Conservation (phyloP, 2,797 vertebrate species). For the Labeo calbasu region DNA sequence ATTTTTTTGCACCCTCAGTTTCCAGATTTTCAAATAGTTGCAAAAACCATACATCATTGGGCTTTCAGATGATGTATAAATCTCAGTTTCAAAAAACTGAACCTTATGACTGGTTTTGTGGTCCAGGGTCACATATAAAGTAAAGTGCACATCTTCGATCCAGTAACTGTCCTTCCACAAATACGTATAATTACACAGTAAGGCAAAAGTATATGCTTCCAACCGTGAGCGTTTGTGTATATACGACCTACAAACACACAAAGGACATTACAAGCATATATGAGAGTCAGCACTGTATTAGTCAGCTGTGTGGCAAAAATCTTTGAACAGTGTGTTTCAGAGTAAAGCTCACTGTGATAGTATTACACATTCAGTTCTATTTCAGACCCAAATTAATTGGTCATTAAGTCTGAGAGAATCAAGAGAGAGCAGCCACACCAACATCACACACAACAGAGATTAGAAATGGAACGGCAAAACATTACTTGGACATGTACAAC, state of each 20-base stretch:
- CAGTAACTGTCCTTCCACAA: neutral
- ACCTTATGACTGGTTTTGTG: no score
- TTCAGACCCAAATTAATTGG: slow-evolving; percentile 61
- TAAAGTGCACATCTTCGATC: no score
- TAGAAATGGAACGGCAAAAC: slow-evolving; percentile 53
- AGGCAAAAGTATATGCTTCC: neutral
- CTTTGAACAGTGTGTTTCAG: slow-evolving; percentile 59
- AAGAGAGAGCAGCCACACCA: slow-evolving; percentile 60
- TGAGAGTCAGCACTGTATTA: slow-evolving; percentile 71
- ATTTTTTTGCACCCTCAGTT: no score
- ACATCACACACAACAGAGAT: slow-evolving; percentile 58
- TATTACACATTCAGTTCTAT: slow-evolving; percentile 42
- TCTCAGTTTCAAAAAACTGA: no score
- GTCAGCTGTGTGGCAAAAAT: slow-evolving; percentile 76
- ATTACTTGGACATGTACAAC: slow-evolving; percentile 35
- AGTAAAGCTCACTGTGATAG: slow-evolving; percentile 46
- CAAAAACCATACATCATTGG: no score
- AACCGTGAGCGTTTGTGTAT: neutral
- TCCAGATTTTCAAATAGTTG: no score
- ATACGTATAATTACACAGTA: neutral
- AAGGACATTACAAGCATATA: slow-evolving; percentile 77
- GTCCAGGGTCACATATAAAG: no score
- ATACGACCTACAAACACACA: slow-evolving; percentile 13
- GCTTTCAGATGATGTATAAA: no score
- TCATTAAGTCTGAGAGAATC: slow-evolving; percentile 60